Conservation (phyloP, 1,140 invertebrate genomes). For the Leptonema lineaticorne region DNA sequence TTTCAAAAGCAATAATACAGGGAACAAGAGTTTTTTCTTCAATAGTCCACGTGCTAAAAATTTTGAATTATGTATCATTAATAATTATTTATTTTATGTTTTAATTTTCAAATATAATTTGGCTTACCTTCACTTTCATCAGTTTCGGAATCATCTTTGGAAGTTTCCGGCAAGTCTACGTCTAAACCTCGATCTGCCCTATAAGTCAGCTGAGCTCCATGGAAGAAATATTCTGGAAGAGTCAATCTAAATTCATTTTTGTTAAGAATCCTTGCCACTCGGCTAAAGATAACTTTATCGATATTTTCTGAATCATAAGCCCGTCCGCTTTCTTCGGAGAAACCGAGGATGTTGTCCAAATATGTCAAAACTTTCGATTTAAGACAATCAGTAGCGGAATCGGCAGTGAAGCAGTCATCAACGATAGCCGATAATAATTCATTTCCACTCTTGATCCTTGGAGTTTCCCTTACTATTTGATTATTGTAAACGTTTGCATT, state of each 20-base stretch:
- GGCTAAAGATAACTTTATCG: slow-evolving; percentile 72
- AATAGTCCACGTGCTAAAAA: slow-evolving; percentile 61
- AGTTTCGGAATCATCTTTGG: slow-evolving; percentile 52
- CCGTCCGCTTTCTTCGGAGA: slow-evolving; percentile 60
- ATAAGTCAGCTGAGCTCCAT: slow-evolving; percentile 65
- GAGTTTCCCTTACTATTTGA: slow-evolving; percentile 53
- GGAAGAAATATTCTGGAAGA: slow-evolving; percentile 72
- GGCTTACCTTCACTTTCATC: slow-evolving; percentile 54
- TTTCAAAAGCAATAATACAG: slow-evolving; percentile 75
- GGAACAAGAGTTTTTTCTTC: slow-evolving; percentile 80
- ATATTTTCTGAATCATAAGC: slow-evolving; percentile 62
- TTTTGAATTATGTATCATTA: neutral
- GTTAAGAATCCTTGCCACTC: slow-evolving; percentile 67
- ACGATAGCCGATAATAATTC: slow-evolving; percentile 70
- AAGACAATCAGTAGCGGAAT: slow-evolving; percentile 66
- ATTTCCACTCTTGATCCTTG: slow-evolving; percentile 61
- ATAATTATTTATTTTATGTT: neutral
- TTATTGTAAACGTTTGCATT: slow-evolving; percentile 52
- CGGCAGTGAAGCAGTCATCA: slow-evolving; percentile 67
- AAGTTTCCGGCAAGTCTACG: slow-evolving; percentile 56
- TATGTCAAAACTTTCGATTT: slow-evolving; percentile 72
- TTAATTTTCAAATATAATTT: neutral
- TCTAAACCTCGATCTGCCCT: slow-evolving; percentile 67
- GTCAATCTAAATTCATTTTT: slow-evolving; percentile 69
- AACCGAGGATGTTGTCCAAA: slow-evolving; percentile 68